These are phyloP conservation scores for Pristionchus japonicus DNA, from an alignment of 2,888 invertebrate species.

Conservation along the genomic window DNA sequence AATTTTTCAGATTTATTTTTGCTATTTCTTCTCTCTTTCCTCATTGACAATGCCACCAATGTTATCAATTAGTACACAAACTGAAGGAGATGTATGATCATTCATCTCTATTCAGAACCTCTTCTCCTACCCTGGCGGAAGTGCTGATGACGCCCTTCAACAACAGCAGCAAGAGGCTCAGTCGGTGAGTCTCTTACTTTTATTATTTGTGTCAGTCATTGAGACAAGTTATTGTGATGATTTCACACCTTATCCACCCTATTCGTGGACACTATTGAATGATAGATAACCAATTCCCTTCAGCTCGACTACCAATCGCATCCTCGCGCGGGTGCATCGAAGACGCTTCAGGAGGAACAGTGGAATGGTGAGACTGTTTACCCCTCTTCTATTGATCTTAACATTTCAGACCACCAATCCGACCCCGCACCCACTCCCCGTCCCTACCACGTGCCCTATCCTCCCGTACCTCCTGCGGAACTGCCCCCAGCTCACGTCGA, in stretches of 20 bases:
- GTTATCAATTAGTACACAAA: background rate
- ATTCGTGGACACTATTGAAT: background rate
- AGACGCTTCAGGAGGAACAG: constrained; percentile 19
- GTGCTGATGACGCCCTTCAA: background rate
- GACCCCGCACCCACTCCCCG: background rate
- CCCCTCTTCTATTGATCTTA: background rate
- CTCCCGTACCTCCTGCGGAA: background rate
- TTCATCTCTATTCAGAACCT: constrained; percentile 31
- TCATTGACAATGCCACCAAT: background rate
- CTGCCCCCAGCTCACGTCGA: background rate
- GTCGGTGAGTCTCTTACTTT: background rate
- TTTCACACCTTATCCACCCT: too few relatives aligned
- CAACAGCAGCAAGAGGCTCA: background rate
- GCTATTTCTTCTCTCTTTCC: background rate
- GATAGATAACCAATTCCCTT: background rate
- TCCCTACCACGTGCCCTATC: background rate
- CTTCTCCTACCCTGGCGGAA: constrained; percentile 16
- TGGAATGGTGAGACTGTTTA: background rate
- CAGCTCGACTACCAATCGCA: constrained; percentile 16
- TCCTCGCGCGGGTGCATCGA: constrained; percentile 29
- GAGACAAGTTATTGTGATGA: too few relatives aligned
- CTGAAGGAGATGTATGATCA: background rate
- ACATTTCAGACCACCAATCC: background rate
- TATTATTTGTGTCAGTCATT: too few relatives aligned
- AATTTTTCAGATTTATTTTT: background rate